Evolutionary conservation across 2,888 invertebrate genomes (phyloP), one percentile per base, ranked within the genome.

Genomic region (Serripes groenlandicus): DNA sequence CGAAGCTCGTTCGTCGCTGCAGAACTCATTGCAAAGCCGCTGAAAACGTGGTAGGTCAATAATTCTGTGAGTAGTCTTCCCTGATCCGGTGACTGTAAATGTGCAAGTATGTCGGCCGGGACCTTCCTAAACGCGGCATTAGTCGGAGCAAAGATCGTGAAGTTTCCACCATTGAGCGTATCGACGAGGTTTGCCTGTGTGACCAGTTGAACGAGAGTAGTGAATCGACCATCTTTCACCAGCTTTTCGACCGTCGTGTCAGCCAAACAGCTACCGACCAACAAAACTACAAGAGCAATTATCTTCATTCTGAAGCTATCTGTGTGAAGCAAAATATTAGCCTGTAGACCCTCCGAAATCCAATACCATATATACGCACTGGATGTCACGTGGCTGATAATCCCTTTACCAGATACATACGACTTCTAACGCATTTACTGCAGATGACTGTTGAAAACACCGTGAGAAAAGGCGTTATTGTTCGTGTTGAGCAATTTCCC

Each of bases 21-120:
- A 49, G 28, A 4, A 21, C 69, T 76, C 34, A 23, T 35, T 3
- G 54, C 60, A 62, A 54, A 18, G 80, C 90, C 54, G 3, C 18
- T 42, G 11, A 89, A 32, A 1, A 89, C 81, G 81, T 91, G 91
- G 78, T 89, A 90, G 37, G 80, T 75, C 5, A 91, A 70, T n/a
- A 89, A 60, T 18, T 88, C 70, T 3, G 82, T 75, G 1, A 90
- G 83, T 15, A 42, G 49, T 26, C 37, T 73, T 0, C 78, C 60
- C 78, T 91, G 83, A 1, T 23, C 11, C 15, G 37, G 26, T 1
- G 42, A 4, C 15, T 23, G 26, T 5, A 66, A 23, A 26, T 37
- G 42, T 23, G 37, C 23, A 3, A 66, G 42, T 28, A 42, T 42
- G 28, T 66, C 66, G 0, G 42, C 11, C 9, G 66, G 42, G 23